phyloP scores from a whole-genome alignment of 2,113 vertebrate species.

The Hemibagrus wyckioides region DNA sequence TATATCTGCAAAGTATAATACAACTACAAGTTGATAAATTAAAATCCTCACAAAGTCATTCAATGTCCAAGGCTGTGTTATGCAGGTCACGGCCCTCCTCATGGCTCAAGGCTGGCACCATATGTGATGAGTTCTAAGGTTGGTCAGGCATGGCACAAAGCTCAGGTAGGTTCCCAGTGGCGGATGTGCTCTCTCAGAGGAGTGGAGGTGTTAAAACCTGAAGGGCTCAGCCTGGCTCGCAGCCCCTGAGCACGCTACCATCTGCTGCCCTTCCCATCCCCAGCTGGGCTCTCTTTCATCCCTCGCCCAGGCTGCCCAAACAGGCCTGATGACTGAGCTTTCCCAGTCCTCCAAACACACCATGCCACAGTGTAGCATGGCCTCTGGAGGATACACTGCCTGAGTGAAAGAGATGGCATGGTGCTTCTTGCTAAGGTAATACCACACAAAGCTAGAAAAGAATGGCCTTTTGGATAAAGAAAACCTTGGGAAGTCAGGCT shows the following conservation, averaged over 20 bases:
- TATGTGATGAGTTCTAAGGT: slow-evolving; percentile 69
- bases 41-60: slow-evolving; percentile 25
- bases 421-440: slow-evolving; percentile 13
- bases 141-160: slow-evolving; percentile 65
- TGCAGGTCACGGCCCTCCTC: slow-evolving; percentile 65
- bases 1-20: background rate
- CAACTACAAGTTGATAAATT: slow-evolving; percentile 12
- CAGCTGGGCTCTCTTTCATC: slow-evolving; percentile 79
- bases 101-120: slow-evolving; percentile 67
- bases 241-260: slow-evolving; percentile 67
- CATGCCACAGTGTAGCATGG: slow-evolving; percentile 26
- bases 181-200: slow-evolving; percentile 69
- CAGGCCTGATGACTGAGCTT: slow-evolving; percentile 75
- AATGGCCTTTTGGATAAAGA: slow-evolving; percentile 16
- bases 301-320: slow-evolving; percentile 69
- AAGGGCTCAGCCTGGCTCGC: slow-evolving; percentile 69
- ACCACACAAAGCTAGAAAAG: background rate
- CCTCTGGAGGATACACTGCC: slow-evolving; percentile 37
- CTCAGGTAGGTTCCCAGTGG: slow-evolving; percentile 73
- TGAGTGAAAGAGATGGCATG: slow-evolving; percentile 27
- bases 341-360: slow-evolving; percentile 67
- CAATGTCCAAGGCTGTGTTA: slow-evolving; percentile 58
- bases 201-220: slow-evolving; percentile 80
- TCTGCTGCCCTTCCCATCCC: slow-evolving; percentile 72
- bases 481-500: background rate